These are phyloP conservation scores for Stegana nigrithorax DNA, from an alignment of 2,888 invertebrate genomes.

Conservation along the genomic window DNA sequence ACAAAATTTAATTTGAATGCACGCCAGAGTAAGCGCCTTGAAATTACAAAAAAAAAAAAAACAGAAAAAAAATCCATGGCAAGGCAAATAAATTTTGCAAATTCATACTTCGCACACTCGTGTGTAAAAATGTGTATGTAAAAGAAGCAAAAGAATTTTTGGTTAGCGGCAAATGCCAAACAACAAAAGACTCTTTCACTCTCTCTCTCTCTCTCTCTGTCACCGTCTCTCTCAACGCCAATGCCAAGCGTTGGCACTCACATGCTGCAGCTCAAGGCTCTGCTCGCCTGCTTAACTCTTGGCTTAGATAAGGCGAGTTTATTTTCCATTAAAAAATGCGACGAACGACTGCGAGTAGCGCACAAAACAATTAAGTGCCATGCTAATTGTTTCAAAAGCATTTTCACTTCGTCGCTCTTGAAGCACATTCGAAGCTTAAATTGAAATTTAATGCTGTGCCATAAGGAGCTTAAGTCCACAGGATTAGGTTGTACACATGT, in stretches of 20 bases:
- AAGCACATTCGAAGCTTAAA: conserved; percentile 47
- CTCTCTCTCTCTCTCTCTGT: too few species aligned
- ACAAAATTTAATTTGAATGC: conserved; percentile 36
- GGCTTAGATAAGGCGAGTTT: conserved; percentile 31
- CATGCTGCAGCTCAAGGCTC: background rate
- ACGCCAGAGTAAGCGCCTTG: background rate
- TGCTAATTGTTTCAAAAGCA: conserved; percentile 56
- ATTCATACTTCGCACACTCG: background rate
- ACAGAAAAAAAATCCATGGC: too few species aligned
- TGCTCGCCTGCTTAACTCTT: conserved; percentile 21
- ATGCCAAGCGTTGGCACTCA: conserved; percentile 4
- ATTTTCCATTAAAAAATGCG: conserved; percentile 53
- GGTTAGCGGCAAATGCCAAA: too few species aligned
- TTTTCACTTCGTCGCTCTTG: conserved; percentile 54
- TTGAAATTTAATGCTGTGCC: conserved; percentile 58
- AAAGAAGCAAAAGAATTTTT: background rate
- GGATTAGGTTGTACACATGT: conserved; percentile 59
- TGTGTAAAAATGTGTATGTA: background rate
- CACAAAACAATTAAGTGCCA: conserved; percentile 48
- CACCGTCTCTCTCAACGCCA: too few species aligned
- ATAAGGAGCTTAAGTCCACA: conserved; percentile 46
- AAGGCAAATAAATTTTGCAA: background rate
- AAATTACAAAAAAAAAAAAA: too few species aligned
- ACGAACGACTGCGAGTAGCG: conserved; percentile 19
- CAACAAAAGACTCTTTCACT: too few species aligned